Evolutionary conservation across 2,888 invertebrate species (phyloP).

Genomic region (Notodonta ziczac): DNA sequence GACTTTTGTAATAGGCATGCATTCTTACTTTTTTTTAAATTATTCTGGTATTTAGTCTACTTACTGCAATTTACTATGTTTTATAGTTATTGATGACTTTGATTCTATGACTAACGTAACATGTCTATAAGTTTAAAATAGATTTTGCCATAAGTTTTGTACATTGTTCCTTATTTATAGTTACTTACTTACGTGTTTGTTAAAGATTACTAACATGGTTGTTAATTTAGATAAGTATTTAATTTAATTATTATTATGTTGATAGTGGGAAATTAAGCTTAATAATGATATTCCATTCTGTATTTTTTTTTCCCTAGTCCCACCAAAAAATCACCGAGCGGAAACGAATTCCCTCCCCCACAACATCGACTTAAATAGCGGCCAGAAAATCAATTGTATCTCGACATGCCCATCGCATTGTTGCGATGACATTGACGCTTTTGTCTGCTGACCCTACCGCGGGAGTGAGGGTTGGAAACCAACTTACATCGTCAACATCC

Average conservation of each 20-base stretch:
- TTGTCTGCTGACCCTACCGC: conserved; percentile 59
- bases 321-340: conserved; percentile 19
- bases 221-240: no score
- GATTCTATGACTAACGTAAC: no score
- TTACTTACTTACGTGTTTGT: no score
- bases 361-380: conserved; percentile 52
- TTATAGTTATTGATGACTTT: no score
- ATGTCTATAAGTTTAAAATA: no score
- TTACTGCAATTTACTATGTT: no score
- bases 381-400: conserved; percentile 68
- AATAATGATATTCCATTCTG: neutral
- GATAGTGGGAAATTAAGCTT: no score
- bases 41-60: neutral
- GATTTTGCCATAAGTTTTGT: no score
- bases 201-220: no score
- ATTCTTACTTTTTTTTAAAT: neutral
- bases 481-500: conserved; percentile 11
- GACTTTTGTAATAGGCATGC: conserved; percentile 21
- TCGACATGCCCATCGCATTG: conserved; percentile 63
- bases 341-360: conserved; percentile 45
- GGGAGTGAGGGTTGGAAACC: conserved; percentile 43
- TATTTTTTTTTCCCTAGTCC: neutral
- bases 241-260: no score
- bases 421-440: conserved; percentile 58
- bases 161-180: no score